Evolutionary conservation across 2,797 vertebrate species (phyloP), one percentile per base, ranked within the genome.

Genomic region (Pangasius macronema): DNA sequence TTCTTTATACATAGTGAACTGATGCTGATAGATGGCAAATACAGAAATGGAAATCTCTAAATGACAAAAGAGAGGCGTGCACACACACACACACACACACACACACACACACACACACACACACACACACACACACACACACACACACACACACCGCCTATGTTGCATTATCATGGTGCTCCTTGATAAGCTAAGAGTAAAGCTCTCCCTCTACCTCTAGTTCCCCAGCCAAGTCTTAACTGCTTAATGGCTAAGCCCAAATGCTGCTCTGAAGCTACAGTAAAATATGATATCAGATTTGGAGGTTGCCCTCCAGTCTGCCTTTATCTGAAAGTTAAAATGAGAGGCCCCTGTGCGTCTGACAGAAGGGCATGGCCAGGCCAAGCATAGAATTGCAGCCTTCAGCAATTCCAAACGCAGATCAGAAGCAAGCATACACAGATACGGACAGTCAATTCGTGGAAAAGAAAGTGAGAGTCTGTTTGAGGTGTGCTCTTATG

Each of bases 151-250:
- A 84, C 14, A 87, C 61, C 55, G 84, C 65, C 10, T 87, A 75
- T 79, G 77, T 89, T 89, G 84, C 79, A 89, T 90, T 88, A 88
- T 86, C 67, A 91, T 85, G 42, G 85, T 75, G 80, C 46, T 77
- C 87, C 83, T 88, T 92, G 83, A 91, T 81, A 89, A 81, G 87
- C 49, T 88, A 86, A 88, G 67, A 88, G 84, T 85, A 81, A 87
- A 84, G 39, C 7, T 87, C 73, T 76, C 46, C 65, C 33, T 55
- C n/a, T 57, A 82, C 82, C 36, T 36, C n/a, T 65, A 61, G n/a
- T 76, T 51, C 76, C 67, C 88, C 68, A 83, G 70, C 51, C 85
- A 87, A 65, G 73, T 65, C 67, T 72, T 88, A 67, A 79, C 86
- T 86, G 84, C 87, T 63, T 82, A 77, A 89, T 14, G 30, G 51